Conservation (phyloP, 2,113 vertebrate species). For the Spilogale gracilis region DNA sequence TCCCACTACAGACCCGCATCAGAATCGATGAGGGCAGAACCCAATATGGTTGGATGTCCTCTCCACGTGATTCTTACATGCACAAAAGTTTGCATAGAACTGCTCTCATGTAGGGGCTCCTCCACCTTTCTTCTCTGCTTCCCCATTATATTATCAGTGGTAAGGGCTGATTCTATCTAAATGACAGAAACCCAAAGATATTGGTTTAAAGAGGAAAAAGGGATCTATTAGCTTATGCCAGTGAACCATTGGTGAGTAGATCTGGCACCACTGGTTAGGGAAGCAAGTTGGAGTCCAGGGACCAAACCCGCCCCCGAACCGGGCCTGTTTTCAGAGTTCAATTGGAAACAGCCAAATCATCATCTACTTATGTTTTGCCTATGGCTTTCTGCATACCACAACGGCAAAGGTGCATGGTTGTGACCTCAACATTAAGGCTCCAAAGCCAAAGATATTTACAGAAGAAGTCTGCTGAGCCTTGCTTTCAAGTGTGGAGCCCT, state of each 20-base stretch:
- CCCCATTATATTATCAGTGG: neutral
- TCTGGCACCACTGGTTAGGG: neutral
- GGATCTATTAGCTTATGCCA: neutral
- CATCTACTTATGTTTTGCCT: neutral
- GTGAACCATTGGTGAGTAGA: neutral
- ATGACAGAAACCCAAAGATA: neutral
- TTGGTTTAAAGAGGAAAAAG: neutral
- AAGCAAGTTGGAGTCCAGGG: neutral
- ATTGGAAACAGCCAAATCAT: neutral
- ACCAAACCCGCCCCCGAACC: too few relatives aligned
- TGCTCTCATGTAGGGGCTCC: neutral
- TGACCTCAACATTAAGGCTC: neutral
- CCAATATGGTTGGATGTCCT: neutral
- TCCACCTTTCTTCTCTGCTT: neutral
- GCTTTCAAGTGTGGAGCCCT: neutral
- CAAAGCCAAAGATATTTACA: neutral
- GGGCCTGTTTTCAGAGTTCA: neutral
- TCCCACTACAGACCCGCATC: neutral
- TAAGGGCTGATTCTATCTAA: neutral
- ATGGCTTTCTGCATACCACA: too few relatives aligned
- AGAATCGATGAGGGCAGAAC: fast-evolving
- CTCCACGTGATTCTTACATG: neutral
- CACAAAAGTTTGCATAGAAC: neutral
- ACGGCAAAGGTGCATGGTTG: neutral
- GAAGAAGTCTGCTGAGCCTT: neutral